phyloP scores from a whole-genome alignment of 2,888 invertebrate species.

The Slavum lentiscoides region DNA sequence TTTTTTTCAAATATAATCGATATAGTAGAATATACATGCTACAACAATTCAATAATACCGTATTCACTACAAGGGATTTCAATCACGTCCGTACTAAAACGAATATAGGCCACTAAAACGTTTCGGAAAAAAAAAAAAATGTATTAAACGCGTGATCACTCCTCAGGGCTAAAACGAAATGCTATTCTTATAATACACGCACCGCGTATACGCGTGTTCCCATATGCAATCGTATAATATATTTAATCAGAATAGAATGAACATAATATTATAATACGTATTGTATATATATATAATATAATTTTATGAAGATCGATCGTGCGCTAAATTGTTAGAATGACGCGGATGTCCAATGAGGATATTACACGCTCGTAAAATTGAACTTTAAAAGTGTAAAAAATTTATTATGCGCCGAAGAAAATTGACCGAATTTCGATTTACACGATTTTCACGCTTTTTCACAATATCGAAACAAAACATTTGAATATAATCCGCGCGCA shows the following conservation, averaged over 20 bases:
- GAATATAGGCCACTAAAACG: conserved; percentile 10
- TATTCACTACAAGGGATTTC: conserved; percentile 2
- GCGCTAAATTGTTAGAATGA: no score
- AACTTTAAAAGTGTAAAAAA: no score
- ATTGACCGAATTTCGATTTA: no score
- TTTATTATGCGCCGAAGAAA: no score
- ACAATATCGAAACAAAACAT: neutral
- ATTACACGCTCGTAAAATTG: no score
- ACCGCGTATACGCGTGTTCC: neutral
- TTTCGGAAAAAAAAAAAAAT: neutral
- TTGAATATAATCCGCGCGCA: neutral
- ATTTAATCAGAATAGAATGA: neutral
- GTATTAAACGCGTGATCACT: neutral
- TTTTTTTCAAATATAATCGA: neutral
- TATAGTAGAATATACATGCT: neutral
- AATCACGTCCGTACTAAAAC: neutral
- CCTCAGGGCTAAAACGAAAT: neutral
- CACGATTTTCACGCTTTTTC: no score
- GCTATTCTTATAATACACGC: neutral
- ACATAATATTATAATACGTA: neutral
- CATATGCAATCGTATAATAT: neutral
- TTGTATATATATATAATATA: no score
- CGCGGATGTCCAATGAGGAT: no score
- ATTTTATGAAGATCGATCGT: no score
- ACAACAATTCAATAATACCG: no score